A percentile compares a stretch with the other conserved stretches of the same genome.
Evolutionary conservation across 1,140 invertebrate genomes (phyloP).

Genomic region (Drosophila eugracilis): DNA sequence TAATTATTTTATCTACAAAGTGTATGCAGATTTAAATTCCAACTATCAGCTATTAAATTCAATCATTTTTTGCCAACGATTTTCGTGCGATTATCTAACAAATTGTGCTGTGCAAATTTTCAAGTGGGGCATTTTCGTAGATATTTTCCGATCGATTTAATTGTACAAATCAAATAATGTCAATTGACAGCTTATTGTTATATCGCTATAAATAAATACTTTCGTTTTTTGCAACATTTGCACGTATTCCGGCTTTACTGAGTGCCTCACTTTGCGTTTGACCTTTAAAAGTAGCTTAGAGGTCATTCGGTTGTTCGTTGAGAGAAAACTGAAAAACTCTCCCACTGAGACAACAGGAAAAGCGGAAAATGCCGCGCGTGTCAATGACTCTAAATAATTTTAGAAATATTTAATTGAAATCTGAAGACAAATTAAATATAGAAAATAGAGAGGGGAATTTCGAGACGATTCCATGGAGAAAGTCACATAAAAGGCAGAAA

Average conservation of each 20-base stretch:
- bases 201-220: slow-evolving; percentile 7
- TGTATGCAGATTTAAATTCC: neutral
- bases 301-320: slow-evolving; percentile 51
- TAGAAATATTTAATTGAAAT: slow-evolving; percentile 43
- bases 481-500: slow-evolving; percentile 1
- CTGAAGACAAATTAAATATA: slow-evolving; percentile 38
- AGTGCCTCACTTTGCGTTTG: slow-evolving; percentile 35
- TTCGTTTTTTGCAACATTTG: slow-evolving; percentile 30
- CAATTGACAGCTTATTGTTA: slow-evolving; percentile 19
- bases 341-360: slow-evolving; percentile 11
- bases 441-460: slow-evolving; percentile 8
- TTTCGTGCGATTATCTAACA: slow-evolving; percentile 63
- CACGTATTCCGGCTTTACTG: slow-evolving; percentile 12
- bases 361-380: slow-evolving; percentile 34
- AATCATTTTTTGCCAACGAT: neutral
- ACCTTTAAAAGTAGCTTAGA: slow-evolving; percentile 65
- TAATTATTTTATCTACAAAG: slow-evolving; percentile 26
- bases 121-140: slow-evolving; percentile 1
- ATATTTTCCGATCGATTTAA: slow-evolving; percentile 18
- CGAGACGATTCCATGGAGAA: slow-evolving; percentile 29
- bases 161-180: slow-evolving; percentile 19
- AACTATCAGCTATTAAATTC: neutral
- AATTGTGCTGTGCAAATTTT: slow-evolving; percentile 33
- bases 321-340: slow-evolving; percentile 21
- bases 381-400: slow-evolving; percentile 45